Evolutionary conservation across 1,140 invertebrate genomes (phyloP).

Genomic region (Metaphire vulgaris): DNA sequence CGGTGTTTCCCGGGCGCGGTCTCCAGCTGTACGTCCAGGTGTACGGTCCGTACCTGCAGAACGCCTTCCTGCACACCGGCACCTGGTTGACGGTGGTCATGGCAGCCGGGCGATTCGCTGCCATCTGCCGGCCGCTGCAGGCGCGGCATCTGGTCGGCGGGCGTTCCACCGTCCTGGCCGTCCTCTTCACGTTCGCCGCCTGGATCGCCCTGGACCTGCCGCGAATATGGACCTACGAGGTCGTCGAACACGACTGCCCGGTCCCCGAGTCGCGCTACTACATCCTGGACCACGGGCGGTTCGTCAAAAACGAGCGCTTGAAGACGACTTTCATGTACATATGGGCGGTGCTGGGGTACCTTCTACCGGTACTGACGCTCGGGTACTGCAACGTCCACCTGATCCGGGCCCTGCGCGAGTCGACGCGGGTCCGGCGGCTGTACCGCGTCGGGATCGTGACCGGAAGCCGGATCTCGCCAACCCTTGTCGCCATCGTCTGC

Average conservation of each 20-base stretch:
- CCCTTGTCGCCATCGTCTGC: constrained; percentile 21
- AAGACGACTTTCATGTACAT: constrained; percentile 14
- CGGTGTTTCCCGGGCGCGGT: no score
- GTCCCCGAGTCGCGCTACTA: background rate
- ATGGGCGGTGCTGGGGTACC: constrained; percentile 21
- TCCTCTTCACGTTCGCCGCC: background rate
- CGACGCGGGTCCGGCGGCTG: constrained; percentile 13
- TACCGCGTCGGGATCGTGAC: background rate
- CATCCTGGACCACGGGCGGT: constrained; percentile 14
- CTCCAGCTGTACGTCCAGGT: constrained; percentile 10
- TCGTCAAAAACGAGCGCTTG: constrained; percentile 12
- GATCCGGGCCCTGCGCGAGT: constrained; percentile 15
- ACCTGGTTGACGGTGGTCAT: constrained; percentile 27
- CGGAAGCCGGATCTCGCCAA: constrained; percentile 22
- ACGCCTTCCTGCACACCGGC: constrained; percentile 22
- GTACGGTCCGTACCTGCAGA: constrained; percentile 19
- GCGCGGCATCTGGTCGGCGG: constrained; percentile 12
- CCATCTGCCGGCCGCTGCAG: constrained; percentile 28
- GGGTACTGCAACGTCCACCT: constrained; percentile 28
- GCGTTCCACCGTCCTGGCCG: constrained; percentile 4
- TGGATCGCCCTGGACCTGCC: constrained; percentile 19
- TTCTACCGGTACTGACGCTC: constrained; percentile 22
- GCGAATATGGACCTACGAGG: constrained; percentile 3
- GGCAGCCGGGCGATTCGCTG: constrained; percentile 23
- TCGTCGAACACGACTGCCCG: background rate